These are phyloP conservation scores for Herpailurus yagouaroundi DNA, from an alignment of 2,113 vertebrate species.

Conservation along the genomic window DNA sequence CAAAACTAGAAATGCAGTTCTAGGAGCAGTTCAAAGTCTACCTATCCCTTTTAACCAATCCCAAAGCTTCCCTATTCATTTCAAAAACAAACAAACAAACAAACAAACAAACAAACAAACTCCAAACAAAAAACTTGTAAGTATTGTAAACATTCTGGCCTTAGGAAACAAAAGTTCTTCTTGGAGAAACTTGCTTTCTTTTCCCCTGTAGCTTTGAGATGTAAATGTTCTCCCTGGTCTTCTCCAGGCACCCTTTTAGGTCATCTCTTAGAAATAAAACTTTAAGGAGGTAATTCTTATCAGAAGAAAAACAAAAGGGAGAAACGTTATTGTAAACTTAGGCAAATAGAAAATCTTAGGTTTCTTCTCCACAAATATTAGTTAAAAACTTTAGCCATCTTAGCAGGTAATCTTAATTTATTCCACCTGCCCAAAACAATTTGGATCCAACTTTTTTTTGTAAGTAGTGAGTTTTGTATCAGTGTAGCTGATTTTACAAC, in stretches of 20 bases:
- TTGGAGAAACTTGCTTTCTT: background rate
- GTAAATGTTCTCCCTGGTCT: background rate
- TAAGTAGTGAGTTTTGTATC: background rate
- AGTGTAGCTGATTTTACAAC: background rate
- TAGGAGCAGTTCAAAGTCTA: background rate
- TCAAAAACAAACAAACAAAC: background rate
- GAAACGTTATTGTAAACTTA: background rate
- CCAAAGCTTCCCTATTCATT: background rate
- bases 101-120: background rate
- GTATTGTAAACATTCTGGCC: background rate
- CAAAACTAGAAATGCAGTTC: background rate
- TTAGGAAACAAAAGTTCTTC: background rate
- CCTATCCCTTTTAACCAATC: background rate
- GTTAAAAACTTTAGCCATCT: background rate
- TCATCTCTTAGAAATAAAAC: background rate
- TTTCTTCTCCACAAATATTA: background rate
- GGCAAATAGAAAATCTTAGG: background rate
- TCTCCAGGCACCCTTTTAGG: background rate
- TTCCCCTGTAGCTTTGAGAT: background rate
- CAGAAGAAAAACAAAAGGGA: background rate
- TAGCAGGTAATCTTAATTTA: background rate
- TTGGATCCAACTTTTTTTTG: background rate
- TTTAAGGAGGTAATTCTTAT: background rate
- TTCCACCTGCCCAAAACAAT: background rate
- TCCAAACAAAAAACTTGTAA: background rate